These are phyloP conservation scores for Eubucco bourcierii DNA, from an alignment of 2,113 vertebrate species.

Conservation along the genomic window DNA sequence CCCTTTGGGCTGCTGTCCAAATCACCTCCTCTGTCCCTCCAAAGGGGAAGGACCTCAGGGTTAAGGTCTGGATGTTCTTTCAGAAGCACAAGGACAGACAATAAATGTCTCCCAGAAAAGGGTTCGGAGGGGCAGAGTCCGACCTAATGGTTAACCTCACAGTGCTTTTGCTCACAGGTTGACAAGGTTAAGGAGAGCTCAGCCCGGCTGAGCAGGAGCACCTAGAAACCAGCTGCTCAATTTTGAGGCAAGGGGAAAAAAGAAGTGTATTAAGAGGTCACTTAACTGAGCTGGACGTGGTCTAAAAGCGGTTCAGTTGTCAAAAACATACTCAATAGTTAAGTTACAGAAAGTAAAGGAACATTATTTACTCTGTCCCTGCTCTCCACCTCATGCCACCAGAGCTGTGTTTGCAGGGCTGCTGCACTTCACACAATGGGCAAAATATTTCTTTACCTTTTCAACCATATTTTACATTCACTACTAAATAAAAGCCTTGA, in stretches of 20 bases:
- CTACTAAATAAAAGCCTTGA: slow-evolving; percentile 77
- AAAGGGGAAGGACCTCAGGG: neutral
- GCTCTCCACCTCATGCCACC: slow-evolving; percentile 40
- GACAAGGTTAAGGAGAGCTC: slow-evolving; percentile 54
- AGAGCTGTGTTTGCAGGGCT: slow-evolving; percentile 28
- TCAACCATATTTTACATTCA: slow-evolving; percentile 74
- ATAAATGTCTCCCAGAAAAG: neutral
- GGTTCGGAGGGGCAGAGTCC: neutral
- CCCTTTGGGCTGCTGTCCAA: neutral
- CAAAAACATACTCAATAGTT: neutral
- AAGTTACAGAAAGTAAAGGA: slow-evolving; percentile 17
- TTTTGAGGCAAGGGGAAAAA: slow-evolving; percentile 1
- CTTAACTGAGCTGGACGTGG: slow-evolving; percentile 34
- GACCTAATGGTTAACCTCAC: slow-evolving; percentile 50
- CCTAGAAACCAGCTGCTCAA: neutral
- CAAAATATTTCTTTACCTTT: slow-evolving; percentile 42
- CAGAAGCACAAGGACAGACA: neutral
- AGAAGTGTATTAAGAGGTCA: neutral
- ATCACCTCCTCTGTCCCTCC: neutral
- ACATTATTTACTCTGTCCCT: neutral
- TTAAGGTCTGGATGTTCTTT: neutral
- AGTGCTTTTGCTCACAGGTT: slow-evolving; percentile 25
- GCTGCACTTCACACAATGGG: slow-evolving; percentile 54
- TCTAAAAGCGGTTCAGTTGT: slow-evolving; percentile 41
- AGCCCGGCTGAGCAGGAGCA: slow-evolving; percentile 43